phyloP scores from a whole-genome alignment of 2,797 vertebrate species.

The Cossypha heuglini region DNA sequence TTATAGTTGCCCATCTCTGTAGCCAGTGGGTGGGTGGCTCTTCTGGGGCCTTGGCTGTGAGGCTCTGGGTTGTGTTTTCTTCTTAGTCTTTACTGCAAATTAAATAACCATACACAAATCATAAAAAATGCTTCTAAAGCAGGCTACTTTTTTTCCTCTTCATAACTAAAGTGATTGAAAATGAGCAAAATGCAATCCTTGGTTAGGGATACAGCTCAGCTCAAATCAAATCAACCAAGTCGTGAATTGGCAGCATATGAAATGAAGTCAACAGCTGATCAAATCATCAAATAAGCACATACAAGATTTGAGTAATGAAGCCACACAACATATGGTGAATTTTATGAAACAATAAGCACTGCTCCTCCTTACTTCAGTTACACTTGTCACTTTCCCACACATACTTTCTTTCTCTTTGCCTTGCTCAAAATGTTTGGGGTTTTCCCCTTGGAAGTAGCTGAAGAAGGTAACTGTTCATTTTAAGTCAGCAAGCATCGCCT shows the following conservation, averaged over 20 bases:
- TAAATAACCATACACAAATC: not conserved
- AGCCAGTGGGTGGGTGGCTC: not conserved
- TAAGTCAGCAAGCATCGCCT: not conserved
- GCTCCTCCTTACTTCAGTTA: not conserved
- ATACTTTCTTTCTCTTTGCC: not conserved
- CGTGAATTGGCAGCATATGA: not conserved
- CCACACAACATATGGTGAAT: not conserved
- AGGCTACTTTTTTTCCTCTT: not conserved
- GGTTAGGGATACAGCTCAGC: not conserved
- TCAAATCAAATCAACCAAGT: not conserved
- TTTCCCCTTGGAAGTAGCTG: not conserved
- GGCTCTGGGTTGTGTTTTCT: not conserved
- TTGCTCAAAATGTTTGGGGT: not conserved
- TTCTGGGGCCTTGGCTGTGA: not conserved
- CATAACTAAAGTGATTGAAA: not conserved
- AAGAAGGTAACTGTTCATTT: not conserved
- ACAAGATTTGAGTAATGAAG: not conserved
- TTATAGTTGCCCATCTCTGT: not conserved
- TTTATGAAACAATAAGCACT: slow-evolving; percentile 11
- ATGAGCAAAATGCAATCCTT: not conserved
- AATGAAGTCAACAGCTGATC: not conserved
- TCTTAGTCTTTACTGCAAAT: not conserved
- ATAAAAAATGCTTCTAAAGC: not conserved
- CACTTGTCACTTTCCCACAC: not conserved
- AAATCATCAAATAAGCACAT: not conserved